Evolutionary conservation across 2,113 vertebrate genomes (phyloP).

Genomic region (Equus quagga): DNA sequence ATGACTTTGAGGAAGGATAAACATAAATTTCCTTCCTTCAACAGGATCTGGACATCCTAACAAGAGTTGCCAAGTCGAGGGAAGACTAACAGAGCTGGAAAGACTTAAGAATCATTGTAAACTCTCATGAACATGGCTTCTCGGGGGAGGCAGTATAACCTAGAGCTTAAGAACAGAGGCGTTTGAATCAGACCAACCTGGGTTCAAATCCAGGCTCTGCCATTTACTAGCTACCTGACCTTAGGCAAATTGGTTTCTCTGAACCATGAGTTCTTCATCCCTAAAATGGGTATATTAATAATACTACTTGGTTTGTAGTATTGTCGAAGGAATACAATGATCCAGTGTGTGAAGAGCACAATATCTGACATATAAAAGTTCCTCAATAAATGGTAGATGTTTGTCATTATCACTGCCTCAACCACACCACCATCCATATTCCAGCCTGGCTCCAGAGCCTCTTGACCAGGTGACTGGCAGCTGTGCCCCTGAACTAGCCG

Average conservation of each 20-base stretch:
- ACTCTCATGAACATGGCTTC: not conserved
- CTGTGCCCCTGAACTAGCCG: accelerated
- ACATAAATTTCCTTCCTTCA: not conserved
- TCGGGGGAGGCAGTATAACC: not conserved
- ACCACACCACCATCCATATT: accelerated
- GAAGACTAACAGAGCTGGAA: not conserved
- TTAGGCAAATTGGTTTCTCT: not conserved
- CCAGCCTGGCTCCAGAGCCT: not conserved
- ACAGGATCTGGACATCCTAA: not conserved
- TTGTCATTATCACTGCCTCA: accelerated
- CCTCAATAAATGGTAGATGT: not conserved
- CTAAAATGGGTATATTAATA: not conserved
- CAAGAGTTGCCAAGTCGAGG: not conserved
- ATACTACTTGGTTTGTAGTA: not conserved
- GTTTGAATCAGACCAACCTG: not conserved
- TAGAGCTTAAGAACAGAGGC: not conserved
- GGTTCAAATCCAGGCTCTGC: not conserved
- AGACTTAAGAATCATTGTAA: not conserved
- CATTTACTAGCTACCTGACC: not conserved
- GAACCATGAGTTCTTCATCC: not conserved
- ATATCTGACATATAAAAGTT: not conserved
- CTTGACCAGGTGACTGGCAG: not conserved
- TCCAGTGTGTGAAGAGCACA: not conserved
- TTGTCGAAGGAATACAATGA: not conserved
- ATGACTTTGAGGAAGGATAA: not conserved